Evolutionary conservation across 2,797 vertebrate species (phyloP), one percentile per base, ranked within the genome.

Genomic region (Fistularia tabacaria): DNA sequence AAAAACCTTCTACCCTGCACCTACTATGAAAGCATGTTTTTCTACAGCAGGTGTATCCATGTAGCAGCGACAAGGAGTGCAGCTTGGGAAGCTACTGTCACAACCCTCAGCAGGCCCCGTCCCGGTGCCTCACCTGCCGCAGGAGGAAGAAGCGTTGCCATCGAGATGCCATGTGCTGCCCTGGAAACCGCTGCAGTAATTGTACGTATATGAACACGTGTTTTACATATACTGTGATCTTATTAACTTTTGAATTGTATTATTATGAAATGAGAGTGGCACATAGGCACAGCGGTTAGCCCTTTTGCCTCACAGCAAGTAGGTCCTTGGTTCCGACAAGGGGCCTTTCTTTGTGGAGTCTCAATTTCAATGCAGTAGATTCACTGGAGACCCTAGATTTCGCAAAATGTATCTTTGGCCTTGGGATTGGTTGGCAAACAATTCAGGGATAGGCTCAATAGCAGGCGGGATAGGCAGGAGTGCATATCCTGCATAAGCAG

Each of bases 81-180:
- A 92, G 91, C 1, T 83, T 95, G 10, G 95, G 94, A 37, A 91
- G 93, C 48, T 99, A 98, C 64, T 99, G 97, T 62, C 94, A 98
- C 75, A 95, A 91, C 70, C 95, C 95, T n/a, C 95, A 98, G 8
- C 93, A 98, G n/a, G 83, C 92, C 7, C 80, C 90, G 0, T 92
- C 95, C 0, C 92, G 92, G 0, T 99, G 97, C 84, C 91, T 94
- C 82, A 74, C 89, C 69, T 99, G 97, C 69, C 90, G 95, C 51
- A 85, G 94, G 69, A 96, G 90, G 87, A 99, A 98, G 93, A 98
- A 92, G 76, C 94, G 95, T 7, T 99, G 97, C 78, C 93, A 96
- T 47, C 87, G 95, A 79, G 95, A 98, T 0, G 90, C 92, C 84
- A 98, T 98, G 97, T 99, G 97, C 70, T 99, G 97, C 80, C 91